Evolutionary conservation across 2,888 invertebrate species (phyloP), one percentile per base, ranked within the genome.

Genomic region (Gibbula magus): DNA sequence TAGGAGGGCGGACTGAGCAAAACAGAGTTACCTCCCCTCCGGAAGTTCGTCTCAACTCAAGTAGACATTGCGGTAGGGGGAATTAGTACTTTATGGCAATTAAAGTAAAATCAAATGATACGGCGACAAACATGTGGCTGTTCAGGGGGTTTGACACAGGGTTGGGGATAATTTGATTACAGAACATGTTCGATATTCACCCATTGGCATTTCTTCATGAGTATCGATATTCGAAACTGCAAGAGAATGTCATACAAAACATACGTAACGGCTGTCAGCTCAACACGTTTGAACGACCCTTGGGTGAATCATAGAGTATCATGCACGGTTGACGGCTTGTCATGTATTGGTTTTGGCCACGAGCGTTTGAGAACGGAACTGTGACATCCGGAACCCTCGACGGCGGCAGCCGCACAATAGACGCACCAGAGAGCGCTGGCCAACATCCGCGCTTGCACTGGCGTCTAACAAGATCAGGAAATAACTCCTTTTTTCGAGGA

Each of bases 391-490:
- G 20, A 35, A 61, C 10, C 16, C n/a, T 29, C 29, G 61, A 22
- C 29, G 61, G 29, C 16, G 5, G 22, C 29, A 25, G 29, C 35
- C 10, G 20, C 16, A 70, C 70, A 70, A 70, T 35, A 20, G 32
- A 35, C 20, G n/a, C 16, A 39, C 39, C 70, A 39, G 20, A 35
- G 13, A n/a, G 20, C 35, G 70, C 35, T 20, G 5, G 56, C 56
- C 70, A 35, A 18, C 70, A 35, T 70, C 35, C 35, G 70, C 35
- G 70, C 70, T 35, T 22, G 25, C 25, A 25, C 20, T 56, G 56
- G 56, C 56, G 39, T 20, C 16, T 70, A 70, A 70, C n/a, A 35
- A 20, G 70, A 70, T 70, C 35, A 70, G 70, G 70, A 70, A 70
- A 39, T 70, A 70, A 70, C 70, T 18, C 70, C n/a, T 10, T 16